Evolutionary conservation across 1,140 invertebrate species (phyloP), one percentile per base, ranked within the genome.

Genomic region (Scaptomyza montana): DNA sequence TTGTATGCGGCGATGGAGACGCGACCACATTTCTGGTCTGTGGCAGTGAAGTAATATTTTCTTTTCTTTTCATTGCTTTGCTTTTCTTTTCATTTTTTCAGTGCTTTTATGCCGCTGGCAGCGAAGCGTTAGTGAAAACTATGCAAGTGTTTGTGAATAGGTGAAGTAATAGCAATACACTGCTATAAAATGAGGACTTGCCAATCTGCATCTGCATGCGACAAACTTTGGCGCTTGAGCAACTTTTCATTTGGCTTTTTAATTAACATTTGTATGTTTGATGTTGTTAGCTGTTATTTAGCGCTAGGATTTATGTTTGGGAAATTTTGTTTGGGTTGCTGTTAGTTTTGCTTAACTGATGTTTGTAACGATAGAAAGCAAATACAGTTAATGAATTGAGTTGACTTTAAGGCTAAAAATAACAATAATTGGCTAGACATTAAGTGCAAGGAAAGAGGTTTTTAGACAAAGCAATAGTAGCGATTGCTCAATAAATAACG

Each of bases 41-140:
- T 78, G 85, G 81, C 89, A 78, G 87, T 90, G 90, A 87, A 90
- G 80, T 90, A 90, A 90, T 90, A 90, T 90, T 74, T 77, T 63
- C 57, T 68, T 75, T 71, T 64, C 53, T 50, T 66, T 66, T 4
- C 54, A 21, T 16, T 49, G 30, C 53, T 63, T 60, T 68, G 53
- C 64, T 46, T 54, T 53, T 13, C 75, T 78, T 72, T 74, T 75
- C 64, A 70, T n/a, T 75, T 72, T 60, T 61, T 39, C 16, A 50
- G 12, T 36, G 39, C 7, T 21, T 68, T 59, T 59, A 51, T 75
- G 74, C 66, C 60, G 72, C 78, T 61, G 53, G 81, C 80, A 82
- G 65, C 75, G 65, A 79, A 69, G 81, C 81, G 78, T 81, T 78
- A 84, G 81, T 78, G 74, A 86, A 86, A 86, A 78, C 77, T 60